Evolutionary conservation across 2,888 invertebrate species (phyloP).

Genomic region (Brenthis daphne): DNA sequence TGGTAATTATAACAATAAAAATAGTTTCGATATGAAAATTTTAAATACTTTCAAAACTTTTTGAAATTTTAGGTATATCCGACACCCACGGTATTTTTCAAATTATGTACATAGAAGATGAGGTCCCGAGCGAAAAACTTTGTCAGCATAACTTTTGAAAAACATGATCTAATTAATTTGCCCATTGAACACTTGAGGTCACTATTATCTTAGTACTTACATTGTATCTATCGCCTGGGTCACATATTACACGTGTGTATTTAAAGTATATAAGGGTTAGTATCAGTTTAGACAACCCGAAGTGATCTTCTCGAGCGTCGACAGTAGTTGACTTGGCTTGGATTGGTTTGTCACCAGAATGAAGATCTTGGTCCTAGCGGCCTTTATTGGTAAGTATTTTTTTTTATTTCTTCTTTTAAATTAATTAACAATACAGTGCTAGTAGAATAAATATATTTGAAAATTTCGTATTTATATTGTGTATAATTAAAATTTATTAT

Average conservation of each 20-base stretch:
- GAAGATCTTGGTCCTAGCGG: constrained; percentile 70
- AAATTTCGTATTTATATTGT: not conserved
- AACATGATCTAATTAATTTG: constrained; percentile 1
- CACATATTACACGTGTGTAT: constrained; percentile 52
- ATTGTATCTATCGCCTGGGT: constrained; percentile 45
- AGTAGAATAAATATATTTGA: no score
- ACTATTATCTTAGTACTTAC: constrained; percentile 30
- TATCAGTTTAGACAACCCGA: constrained; percentile 46
- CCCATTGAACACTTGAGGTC: not conserved
- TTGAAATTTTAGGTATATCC: no score
- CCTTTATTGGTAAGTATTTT: constrained; percentile 66
- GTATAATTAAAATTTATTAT: no score
- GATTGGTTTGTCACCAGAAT: constrained; percentile 48
- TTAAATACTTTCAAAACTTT: no score
- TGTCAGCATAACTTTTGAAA: constrained; percentile 11
- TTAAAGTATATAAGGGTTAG: constrained; percentile 59
- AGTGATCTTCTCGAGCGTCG: constrained; percentile 58
- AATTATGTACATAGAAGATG: no score
- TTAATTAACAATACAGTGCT: not conserved
- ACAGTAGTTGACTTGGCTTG: constrained; percentile 42
- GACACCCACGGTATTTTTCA: no score
- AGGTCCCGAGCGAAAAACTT: no score
- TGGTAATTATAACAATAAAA: no score
- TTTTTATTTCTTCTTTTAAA: constrained; percentile 17
- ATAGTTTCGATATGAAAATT: no score